Percentiles rank a stretch among this genome's conserved stretches.
Evolutionary conservation across 2,797 vertebrate species (phyloP).

Genomic region (Spheniscus humboldti): DNA sequence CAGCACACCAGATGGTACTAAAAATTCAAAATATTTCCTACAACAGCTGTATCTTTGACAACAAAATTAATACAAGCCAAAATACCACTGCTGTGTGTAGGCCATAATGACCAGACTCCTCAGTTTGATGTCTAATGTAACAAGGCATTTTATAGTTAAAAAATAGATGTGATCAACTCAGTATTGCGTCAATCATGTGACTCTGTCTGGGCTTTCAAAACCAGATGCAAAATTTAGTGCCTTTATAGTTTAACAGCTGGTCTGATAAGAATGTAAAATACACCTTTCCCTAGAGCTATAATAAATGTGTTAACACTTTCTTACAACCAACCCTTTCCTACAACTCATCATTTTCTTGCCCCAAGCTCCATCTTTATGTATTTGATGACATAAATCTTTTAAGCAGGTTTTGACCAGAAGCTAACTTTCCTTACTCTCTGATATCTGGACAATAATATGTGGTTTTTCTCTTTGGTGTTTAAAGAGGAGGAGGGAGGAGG

Average conservation of each 20-base stretch:
- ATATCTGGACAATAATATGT: background rate
- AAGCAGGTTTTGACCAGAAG: conserved; percentile 63
- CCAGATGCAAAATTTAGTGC: background rate
- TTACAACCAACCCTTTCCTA: conserved; percentile 56
- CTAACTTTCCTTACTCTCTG: conserved; percentile 30
- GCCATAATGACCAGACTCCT: conserved; percentile 66
- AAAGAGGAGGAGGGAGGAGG: background rate
- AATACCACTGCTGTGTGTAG: conserved; percentile 50
- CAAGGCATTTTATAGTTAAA: conserved; percentile 30
- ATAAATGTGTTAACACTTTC: conserved; percentile 69
- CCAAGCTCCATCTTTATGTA: conserved; percentile 57
- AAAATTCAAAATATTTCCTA: conserved; percentile 78
- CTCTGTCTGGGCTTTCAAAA: conserved; percentile 33
- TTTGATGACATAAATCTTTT: conserved; percentile 72
- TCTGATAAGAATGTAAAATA: conserved; percentile 66
- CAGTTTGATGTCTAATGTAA: conserved; percentile 49
- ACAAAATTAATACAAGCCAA: conserved; percentile 78
- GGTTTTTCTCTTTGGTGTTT: background rate
- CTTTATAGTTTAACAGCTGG: conserved; percentile 65
- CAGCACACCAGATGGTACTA: conserved; percentile 82
- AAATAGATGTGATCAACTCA: conserved; percentile 29
- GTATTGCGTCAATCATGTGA: conserved; percentile 16
- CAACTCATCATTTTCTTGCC: conserved; percentile 64
- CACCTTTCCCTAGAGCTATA: conserved; percentile 67
- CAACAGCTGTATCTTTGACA: conserved; percentile 85